Evolutionary conservation across 2,113 vertebrate species (phyloP).

Genomic region (Brachyistius frenatus): DNA sequence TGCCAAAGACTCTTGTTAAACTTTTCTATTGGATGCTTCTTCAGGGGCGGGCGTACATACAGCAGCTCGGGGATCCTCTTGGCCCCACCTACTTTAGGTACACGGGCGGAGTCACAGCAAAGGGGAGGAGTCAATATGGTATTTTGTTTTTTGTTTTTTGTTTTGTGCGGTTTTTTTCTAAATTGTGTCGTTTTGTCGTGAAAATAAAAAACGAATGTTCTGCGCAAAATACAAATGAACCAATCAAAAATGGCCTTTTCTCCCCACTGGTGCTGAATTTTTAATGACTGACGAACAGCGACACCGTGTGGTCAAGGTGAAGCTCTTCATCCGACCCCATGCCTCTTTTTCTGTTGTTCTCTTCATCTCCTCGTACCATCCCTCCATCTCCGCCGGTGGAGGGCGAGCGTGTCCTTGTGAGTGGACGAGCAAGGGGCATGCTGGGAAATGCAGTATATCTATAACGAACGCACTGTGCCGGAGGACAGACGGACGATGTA

Average conservation of each 20-base stretch:
- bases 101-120: background rate
- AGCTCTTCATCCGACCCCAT: background rate
- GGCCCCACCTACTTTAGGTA: background rate
- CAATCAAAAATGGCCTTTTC: constrained; percentile 79
- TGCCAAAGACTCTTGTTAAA: constrained; percentile 82
- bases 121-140: constrained; percentile 9
- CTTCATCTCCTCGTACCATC: constrained; percentile 42
- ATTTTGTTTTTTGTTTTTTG: background rate
- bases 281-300: constrained; percentile 55
- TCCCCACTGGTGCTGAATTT: constrained; percentile 79
- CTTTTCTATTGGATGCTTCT: constrained; percentile 61
- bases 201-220: constrained; percentile 75
- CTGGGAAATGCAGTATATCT: constrained; percentile 74
- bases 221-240: constrained; percentile 62
- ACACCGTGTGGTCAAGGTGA: constrained; percentile 38
- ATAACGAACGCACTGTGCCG: constrained; percentile 49
- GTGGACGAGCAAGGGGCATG: constrained; percentile 58
- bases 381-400: constrained; percentile 37
- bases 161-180: constrained; percentile 27
- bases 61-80: constrained; percentile 21
- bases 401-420: constrained; percentile 47
- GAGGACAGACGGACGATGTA: constrained; percentile 14
- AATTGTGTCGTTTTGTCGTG: constrained; percentile 62
- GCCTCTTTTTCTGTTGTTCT: constrained; percentile 15
- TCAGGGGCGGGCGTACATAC: background rate